These are phyloP conservation scores for Zosterops hypoxanthus DNA, from an alignment of 2,113 vertebrate species.

Conservation along the genomic window DNA sequence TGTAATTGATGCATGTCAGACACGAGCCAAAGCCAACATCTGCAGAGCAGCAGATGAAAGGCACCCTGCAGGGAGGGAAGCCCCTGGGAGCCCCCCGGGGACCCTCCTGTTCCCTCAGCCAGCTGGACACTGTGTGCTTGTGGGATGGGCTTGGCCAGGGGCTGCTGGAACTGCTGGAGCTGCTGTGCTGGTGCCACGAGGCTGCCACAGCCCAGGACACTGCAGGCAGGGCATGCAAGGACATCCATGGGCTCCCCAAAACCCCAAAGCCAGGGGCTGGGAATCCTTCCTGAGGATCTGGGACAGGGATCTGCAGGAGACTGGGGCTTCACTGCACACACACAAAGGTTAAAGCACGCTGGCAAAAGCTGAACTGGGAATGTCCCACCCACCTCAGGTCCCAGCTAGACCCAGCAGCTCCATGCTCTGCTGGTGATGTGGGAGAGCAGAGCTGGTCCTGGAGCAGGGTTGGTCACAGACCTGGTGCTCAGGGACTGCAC, in stretches of 20 bases:
- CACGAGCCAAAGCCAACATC: conserved; percentile 42
- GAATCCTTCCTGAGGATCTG: background rate
- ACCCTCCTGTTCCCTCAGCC: background rate
- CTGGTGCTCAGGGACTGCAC: background rate
- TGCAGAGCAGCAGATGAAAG: conserved; percentile 20
- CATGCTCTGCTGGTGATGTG: fast-evolving
- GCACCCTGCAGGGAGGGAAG: background rate
- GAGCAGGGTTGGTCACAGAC: fast-evolving
- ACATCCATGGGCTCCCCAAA: fast-evolving
- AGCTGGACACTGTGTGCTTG: background rate
- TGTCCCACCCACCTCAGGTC: fast-evolving
- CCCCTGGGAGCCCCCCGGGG: background rate
- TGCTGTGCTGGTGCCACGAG: background rate
- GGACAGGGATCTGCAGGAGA: background rate
- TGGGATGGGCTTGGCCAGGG: background rate
- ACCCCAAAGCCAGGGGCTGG: fast-evolving
- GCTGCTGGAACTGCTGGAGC: background rate
- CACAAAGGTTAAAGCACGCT: background rate
- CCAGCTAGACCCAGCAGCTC: background rate
- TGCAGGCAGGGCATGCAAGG: background rate
- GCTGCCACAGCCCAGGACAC: background rate
- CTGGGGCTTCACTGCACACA: background rate
- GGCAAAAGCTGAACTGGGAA: background rate
- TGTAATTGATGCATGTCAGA: background rate
- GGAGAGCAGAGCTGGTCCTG: background rate